Evolutionary conservation across 2,113 vertebrate genomes (phyloP).

Genomic region (Bos javanicus): DNA sequence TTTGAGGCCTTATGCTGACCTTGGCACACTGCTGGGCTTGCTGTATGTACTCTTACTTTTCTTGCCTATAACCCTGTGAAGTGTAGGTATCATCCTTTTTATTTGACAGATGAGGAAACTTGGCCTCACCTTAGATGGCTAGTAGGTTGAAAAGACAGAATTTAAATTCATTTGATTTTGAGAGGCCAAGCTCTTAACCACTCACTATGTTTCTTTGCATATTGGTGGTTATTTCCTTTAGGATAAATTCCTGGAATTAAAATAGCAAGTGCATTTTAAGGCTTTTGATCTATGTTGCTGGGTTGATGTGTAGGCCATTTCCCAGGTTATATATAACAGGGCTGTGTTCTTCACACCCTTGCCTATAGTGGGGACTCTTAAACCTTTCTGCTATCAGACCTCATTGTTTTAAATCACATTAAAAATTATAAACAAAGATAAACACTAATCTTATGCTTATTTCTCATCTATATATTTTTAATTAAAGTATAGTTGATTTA

Average conservation of each 20-base stretch:
- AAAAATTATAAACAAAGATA: neutral
- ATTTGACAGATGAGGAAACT: neutral
- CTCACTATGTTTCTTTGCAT: neutral
- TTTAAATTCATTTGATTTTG: conserved; percentile 23
- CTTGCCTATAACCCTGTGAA: neutral
- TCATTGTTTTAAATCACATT: neutral
- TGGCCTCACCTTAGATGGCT: neutral
- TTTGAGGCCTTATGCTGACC: neutral
- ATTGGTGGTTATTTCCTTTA: neutral
- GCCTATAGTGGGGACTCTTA: neutral
- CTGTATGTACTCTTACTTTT: neutral
- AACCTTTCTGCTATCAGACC: neutral
- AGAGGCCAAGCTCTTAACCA: neutral
- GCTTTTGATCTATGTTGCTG: neutral
- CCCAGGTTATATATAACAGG: neutral
- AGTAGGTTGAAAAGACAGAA: conserved; percentile 1
- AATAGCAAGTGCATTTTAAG: neutral
- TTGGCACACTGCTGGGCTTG: neutral
- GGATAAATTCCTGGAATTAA: neutral
- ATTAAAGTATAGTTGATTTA: neutral
- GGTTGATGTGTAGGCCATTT: neutral
- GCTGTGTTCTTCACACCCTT: neutral
- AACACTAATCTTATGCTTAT: neutral
- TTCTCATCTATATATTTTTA: neutral
- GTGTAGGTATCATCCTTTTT: neutral